Percentiles rank a stretch among this genome's conserved stretches.
Evolutionary conservation across 2,113 vertebrate genomes (phyloP).

Genomic region (Strix aluco): DNA sequence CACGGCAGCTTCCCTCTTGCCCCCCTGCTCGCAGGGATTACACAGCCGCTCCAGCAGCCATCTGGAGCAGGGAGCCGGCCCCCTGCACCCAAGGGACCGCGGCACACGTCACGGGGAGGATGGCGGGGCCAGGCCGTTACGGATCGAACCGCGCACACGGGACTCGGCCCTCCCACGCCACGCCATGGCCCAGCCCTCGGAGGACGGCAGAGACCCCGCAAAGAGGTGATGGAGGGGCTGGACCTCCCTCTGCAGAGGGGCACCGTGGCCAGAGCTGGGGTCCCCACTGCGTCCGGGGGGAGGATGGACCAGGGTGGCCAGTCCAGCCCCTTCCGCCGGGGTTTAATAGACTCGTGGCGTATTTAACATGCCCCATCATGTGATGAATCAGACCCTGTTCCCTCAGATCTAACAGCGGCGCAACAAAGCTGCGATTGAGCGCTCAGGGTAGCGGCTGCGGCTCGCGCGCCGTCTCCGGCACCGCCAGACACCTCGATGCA

Average conservation of each 20-base stretch:
- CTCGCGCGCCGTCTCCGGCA: neutral
- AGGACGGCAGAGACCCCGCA: neutral
- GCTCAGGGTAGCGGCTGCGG: neutral
- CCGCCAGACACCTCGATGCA: neutral
- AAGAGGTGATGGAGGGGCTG: neutral
- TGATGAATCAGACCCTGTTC: neutral
- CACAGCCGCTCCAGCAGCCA: neutral
- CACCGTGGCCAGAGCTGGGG: accelerated
- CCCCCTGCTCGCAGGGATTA: neutral
- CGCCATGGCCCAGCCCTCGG: neutral
- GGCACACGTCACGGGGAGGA: neutral
- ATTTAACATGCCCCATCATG: constrained; percentile 14
- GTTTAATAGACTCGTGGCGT: neutral
- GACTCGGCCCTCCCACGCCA: neutral
- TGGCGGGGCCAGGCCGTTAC: accelerated
- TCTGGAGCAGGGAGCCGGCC: neutral
- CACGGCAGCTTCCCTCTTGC: neutral
- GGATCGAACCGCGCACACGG: accelerated
- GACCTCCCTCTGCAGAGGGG: neutral
- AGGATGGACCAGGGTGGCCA: neutral
- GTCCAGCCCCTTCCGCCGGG: neutral
- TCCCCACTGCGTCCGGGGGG: neutral
- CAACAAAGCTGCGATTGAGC: constrained; percentile 52
- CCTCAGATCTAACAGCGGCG: neutral
- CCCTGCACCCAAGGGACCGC: neutral